Evolutionary conservation across 2,113 vertebrate species (phyloP), one percentile per base, ranked within the genome.

Genomic region (Platichthys flesus): DNA sequence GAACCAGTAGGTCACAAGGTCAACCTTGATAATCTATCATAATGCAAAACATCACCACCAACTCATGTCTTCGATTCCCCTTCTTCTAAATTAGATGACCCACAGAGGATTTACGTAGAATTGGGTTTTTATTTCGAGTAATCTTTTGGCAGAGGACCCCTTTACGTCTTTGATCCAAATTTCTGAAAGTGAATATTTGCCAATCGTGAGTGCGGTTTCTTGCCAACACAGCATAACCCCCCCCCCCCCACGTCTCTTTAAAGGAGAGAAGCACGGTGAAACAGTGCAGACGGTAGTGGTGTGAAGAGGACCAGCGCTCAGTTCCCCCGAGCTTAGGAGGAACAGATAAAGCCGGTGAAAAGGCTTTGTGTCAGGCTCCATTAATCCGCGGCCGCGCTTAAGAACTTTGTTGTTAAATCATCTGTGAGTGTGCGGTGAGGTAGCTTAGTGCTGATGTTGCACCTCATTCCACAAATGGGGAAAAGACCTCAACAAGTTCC

Each of bases 311-410:
- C 79, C 62, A 78, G 55, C 64, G 58, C 86, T 89, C 66, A 74
- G 73, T 85, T 88, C 82, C 82, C 79, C 62, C 64, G 60, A 85
- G 89, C 84, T 84, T 52, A 74, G 77, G 26, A 87, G 84, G 83
- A 86, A 83, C 67, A 78, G 82, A 89, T 88, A 90, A 90, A 89
- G 82, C 80, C 81, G 71, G 88, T 83, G 78, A 87, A 88, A 92
- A 89, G 86, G 82, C 85, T 92, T 92, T 90, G 79, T 90, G 88
- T 91, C 92, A 90, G 86, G 82, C 85, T 89, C 88, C 76, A 88
- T 90, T 91, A 91, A 90, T 91, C 90, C 85, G 69, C 55, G 79
- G 80, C 87, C 86, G 75, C n/a, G 73, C 83, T 88, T 90, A 83
- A 88, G 82, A 87, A 83, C 78, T 81, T 81, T 69, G 67, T 79